Base-by-base conservation (phyloP, 2,888 invertebrate genomes). In the Hirtodrosophila histrioides region DNA sequence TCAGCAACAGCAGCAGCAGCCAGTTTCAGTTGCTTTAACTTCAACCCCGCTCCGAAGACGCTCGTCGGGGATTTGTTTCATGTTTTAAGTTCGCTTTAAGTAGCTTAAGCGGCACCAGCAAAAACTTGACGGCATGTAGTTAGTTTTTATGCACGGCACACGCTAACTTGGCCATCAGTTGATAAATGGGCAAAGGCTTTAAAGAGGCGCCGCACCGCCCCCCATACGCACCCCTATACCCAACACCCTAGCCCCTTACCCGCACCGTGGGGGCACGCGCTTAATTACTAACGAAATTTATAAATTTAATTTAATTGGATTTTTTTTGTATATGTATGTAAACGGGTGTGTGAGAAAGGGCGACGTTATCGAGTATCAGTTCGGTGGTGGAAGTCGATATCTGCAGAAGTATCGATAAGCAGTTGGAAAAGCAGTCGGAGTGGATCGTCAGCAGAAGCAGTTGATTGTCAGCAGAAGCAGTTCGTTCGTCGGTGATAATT, bases 11-110 rank as follows among this genome's bases (percentile, higher is more conserved):
- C 17, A 17, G 17, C 17, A 17, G 17, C 17, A 17, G 45, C 17
- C 55, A 43, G 29, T 35, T 36, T 40, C 7, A 17, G 17, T 17
- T 17, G 17, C 17, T 17, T 17, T 2, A 1, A 17, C 17, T 17
- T 17, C 17, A 17, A 1, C 17, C 17, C 51, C n/a, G 17, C 17
- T 17, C 31, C 41, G 24, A 45, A 44, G 49, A 39, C 64, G 43
- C 41, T 57, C 73, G 43, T 62, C 71, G 61, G 86, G 88, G 86
- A 88, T 76, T 83, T 88, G 81, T 72, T 72, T 86, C 88, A 65
- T 86, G 88, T 81, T 86, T 88, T 86, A 81, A 88, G 81, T 81
- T 88, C 66, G 36, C 81, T 81, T 88, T 88, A 86, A 81, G 81
- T 83, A 88, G 87, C 81, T 76, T 58, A 78, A 84, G 74, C 68